Percentiles rank a stretch among this genome's conserved stretches.
phyloP scores from a whole-genome alignment of 2,888 invertebrate species.

The Caenorhabditis macrosperma region DNA sequence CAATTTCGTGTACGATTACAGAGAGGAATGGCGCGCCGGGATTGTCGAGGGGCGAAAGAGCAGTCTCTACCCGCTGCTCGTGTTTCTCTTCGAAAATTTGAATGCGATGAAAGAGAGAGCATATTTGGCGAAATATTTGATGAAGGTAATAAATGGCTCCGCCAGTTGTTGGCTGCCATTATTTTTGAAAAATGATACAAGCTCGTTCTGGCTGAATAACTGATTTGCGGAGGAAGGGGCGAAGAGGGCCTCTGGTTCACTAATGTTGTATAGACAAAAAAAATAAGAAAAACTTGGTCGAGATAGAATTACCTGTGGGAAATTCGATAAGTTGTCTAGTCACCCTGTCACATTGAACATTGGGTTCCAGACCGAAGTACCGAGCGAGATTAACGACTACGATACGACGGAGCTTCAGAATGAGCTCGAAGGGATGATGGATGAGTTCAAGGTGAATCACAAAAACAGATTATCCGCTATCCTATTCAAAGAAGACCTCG shows the following conservation, averaged over 20 bases:
- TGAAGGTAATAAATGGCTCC: slow-evolving; percentile 63
- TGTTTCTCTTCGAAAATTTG: slow-evolving; percentile 88
- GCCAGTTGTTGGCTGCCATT: slow-evolving; percentile 18
- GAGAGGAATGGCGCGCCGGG: slow-evolving; percentile 84
- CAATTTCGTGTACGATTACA: slow-evolving; percentile 74
- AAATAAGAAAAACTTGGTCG: too few species aligned
- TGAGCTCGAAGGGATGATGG: slow-evolving; percentile 87
- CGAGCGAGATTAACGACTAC: slow-evolving; percentile 84
- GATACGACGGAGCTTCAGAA: slow-evolving; percentile 86
- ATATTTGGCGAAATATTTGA: slow-evolving; percentile 86
- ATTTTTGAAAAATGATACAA: slow-evolving; percentile 48
- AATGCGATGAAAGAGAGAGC: slow-evolving; percentile 88
- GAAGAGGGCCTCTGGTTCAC: background rate
- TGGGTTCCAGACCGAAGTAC: slow-evolving; percentile 63
- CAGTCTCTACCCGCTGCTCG: slow-evolving; percentile 87
- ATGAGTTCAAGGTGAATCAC: slow-evolving; percentile 86
- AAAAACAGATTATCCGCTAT: background rate
- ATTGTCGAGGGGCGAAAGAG: slow-evolving; percentile 86
- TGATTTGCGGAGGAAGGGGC: background rate
- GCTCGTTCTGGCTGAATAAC: slow-evolving; percentile 22
- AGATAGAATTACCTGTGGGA: background rate
- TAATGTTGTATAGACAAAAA: background rate
- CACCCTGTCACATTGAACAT: too few species aligned
- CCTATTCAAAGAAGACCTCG: too few species aligned
- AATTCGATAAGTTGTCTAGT: background rate